These are phyloP conservation scores for Nysson spinosus DNA, from an alignment of 2,888 invertebrate species.

Conservation along the genomic window DNA sequence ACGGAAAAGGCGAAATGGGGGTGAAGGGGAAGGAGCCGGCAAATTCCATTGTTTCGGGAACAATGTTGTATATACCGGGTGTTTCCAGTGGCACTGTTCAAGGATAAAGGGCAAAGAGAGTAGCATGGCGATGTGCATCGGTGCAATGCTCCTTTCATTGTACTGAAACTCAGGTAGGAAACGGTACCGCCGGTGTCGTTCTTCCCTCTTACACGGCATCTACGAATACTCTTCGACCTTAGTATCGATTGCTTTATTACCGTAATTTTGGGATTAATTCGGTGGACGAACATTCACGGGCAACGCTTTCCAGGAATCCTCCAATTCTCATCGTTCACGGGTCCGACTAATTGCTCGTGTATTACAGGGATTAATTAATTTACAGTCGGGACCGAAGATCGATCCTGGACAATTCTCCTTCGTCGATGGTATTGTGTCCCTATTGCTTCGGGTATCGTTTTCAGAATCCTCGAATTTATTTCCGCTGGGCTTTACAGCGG, in stretches of 20 bases:
- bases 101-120: conserved; percentile 28
- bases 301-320: conserved; percentile 40
- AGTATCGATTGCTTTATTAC: conserved; percentile 63
- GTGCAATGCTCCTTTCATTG: conserved; percentile 39
- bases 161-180: conserved; percentile 44
- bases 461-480: too few species aligned
- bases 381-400: conserved; percentile 23
- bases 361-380: conserved; percentile 48
- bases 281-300: conserved; percentile 33
- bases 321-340: conserved; percentile 37
- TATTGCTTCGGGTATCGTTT: too few species aligned
- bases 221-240: not conserved
- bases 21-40: conserved; percentile 8
- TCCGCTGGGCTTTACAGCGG: too few species aligned
- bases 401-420: conserved; percentile 21
- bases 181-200: conserved; percentile 32
- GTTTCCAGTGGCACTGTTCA: conserved; percentile 46
- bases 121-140: conserved; percentile 15
- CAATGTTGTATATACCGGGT: conserved; percentile 62
- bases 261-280: conserved; percentile 63
- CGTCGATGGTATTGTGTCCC: not conserved
- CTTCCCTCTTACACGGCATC: conserved; percentile 20
- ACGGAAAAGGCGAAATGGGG: conserved; percentile 5
- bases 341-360: conserved; percentile 31
- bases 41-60: conserved; percentile 62